Conservation (phyloP, 2,888 invertebrate species). For the Lepeophtheirus nordmannii region DNA sequence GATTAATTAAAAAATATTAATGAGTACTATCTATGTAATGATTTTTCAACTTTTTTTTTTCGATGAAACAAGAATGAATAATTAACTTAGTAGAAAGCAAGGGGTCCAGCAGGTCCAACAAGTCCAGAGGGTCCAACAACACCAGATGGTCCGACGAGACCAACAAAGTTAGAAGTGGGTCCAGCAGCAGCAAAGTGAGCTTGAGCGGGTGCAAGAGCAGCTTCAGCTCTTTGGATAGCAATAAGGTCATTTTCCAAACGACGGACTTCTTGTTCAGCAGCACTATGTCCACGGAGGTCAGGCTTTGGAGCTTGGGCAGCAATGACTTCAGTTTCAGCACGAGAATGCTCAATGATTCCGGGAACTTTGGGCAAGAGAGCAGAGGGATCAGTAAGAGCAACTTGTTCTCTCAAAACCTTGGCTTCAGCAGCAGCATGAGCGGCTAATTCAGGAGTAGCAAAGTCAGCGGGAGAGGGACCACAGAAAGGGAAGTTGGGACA, state of each 20-base stretch:
- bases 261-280: background rate
- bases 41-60: no score
- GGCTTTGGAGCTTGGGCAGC: conserved; percentile 14
- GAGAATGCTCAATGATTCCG: conserved; percentile 7
- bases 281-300: background rate
- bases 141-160: conserved; percentile 21
- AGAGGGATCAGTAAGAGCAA: conserved; percentile 2
- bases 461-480: conserved; percentile 8
- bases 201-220: conserved; percentile 3
- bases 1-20: no score
- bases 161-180: conserved; percentile 6
- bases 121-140: conserved; percentile 20
- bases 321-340: conserved; percentile 9
- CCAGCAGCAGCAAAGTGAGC: background rate
- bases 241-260: conserved; percentile 6
- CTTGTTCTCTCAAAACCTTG: background rate
- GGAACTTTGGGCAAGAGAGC: conserved; percentile 5
- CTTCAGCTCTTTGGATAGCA: background rate
- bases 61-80: no score
- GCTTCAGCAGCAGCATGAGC: conserved; percentile 1
- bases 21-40: no score
- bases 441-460: background rate
- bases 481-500: conserved; percentile 14
- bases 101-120: conserved; percentile 14
- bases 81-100: conserved; percentile 12